Percentiles rank a stretch among this genome's conserved stretches.
Evolutionary conservation across 2,113 vertebrate species (phyloP).

Genomic region (Labeo rohita): DNA sequence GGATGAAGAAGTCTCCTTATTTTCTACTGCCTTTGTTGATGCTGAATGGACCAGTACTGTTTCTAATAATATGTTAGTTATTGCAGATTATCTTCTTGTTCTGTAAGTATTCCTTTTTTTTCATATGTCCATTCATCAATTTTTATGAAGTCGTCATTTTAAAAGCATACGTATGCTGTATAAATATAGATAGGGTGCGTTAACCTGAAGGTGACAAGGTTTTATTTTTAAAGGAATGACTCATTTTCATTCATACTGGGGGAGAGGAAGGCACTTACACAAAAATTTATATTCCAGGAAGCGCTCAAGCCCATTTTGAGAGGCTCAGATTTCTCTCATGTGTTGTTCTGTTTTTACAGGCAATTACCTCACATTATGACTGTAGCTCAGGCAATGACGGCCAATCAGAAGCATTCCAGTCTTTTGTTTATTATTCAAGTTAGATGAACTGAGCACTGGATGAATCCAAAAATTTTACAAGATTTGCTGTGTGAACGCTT

Average conservation of each 20-base stretch:
- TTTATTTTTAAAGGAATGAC: background rate
- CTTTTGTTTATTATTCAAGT: background rate
- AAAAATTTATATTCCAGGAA: conserved; percentile 45
- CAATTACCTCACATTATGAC: conserved; percentile 55
- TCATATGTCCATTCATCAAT: background rate
- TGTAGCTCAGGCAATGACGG: conserved; percentile 38
- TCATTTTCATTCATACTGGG: conserved; percentile 6
- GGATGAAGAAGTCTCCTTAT: background rate
- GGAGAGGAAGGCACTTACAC: background rate
- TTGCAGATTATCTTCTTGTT: background rate
- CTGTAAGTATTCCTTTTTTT: background rate
- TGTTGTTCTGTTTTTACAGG: conserved; percentile 48
- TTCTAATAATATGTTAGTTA: background rate
- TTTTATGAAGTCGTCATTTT: background rate
- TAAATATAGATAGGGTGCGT: background rate
- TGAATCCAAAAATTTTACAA: background rate
- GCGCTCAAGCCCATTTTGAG: conserved; percentile 33
- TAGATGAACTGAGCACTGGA: background rate
- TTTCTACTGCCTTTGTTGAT: background rate
- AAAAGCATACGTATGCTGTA: background rate
- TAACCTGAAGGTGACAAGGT: conserved; percentile 16
- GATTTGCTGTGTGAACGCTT: background rate
- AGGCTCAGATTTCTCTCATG: conserved; percentile 34
- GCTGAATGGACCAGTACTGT: background rate
- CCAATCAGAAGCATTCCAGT: conserved; percentile 27